phyloP scores from a whole-genome alignment of 1,140 invertebrate species.

The Agraylea sexmaculata region DNA sequence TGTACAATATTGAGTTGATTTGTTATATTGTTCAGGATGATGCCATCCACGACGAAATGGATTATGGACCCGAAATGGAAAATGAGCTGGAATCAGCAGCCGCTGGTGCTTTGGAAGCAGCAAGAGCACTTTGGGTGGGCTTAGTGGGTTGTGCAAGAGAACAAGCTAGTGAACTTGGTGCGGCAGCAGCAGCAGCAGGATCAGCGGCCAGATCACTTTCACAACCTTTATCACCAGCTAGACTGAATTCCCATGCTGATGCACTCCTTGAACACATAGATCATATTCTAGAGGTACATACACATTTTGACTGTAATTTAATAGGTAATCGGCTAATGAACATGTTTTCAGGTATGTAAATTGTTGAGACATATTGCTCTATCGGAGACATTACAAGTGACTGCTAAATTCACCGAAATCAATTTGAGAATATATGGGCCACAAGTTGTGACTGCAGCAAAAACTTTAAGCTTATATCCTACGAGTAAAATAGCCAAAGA shows the following conservation, averaged over 20 bases:
- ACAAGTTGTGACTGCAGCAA: conserved; percentile 86
- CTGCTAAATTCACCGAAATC: conserved; percentile 90
- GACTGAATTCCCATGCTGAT: conserved; percentile 24
- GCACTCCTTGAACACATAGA: conserved; percentile 45
- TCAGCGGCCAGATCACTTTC: conserved; percentile 13
- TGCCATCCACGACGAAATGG: conserved; percentile 28
- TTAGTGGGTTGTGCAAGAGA: conserved; percentile 34
- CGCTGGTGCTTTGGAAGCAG: conserved; percentile 34
- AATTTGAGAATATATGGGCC: conserved; percentile 89
- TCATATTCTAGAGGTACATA: conserved; percentile 39
- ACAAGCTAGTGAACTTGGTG: conserved; percentile 34
- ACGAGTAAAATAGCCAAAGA: conserved; percentile 92
- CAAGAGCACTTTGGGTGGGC: conserved; percentile 34
- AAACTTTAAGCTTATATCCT: conserved; percentile 83
- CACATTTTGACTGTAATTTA: background rate
- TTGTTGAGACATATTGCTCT: conserved; percentile 88
- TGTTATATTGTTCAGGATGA: no score
- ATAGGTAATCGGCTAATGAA: background rate
- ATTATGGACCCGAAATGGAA: conserved; percentile 32
- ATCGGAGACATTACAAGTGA: conserved; percentile 87
- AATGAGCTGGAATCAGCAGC: conserved; percentile 34
- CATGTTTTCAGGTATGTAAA: conserved; percentile 73
- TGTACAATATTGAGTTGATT: no score
- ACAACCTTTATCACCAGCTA: conserved; percentile 11
- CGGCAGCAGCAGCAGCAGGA: conserved; percentile 14